Evolutionary conservation across 2,797 vertebrate species (phyloP), one percentile per base, ranked within the genome.

Genomic region (Oryzias dopingdopingensis): DNA sequence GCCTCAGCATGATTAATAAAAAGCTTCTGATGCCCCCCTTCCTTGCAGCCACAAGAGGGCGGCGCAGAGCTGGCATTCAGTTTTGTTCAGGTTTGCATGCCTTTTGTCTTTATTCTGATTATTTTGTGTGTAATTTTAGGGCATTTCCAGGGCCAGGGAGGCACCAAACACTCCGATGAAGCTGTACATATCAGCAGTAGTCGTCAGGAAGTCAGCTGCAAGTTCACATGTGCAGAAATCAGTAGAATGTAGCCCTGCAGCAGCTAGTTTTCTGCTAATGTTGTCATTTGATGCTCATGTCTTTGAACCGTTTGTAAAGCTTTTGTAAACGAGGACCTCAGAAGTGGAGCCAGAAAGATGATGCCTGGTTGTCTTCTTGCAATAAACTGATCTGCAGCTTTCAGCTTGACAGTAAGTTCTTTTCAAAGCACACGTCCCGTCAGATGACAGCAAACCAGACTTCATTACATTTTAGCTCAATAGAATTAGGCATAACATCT

Each of bases 341-440:
- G 86, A 76, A 65, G 56, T 44, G 68, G 70, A 59, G 52, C 57
- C 59, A 20, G 49, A 67, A 49, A 49, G 46, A 56, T 29, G 68
- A 49, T 24, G 43, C 10, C 32, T 37, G 7, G 48, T 48, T 59
- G 76, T 85, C 74, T 75, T 85, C 80, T 77, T 78, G 74, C 79
- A 91, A 89, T 90, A 90, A 90, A 90, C 72, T 70, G 81, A 86
- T 88, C 87, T 86, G 83, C 84, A 83, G 32, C 32, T 37, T 37
- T 37, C 32, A 37, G 32, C 32, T 37, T 37, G 72, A 56, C 84
- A 74, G 54, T 44, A 45, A 6, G 41, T 37, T 37, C 0, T 42
- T 56, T 49, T 52, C 0, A 37, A 32, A 32, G 8, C 52, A 24
- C 37, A 23, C 14, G 59, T 40, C 68, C 40, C 76, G 57, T 20